phyloP scores from a whole-genome alignment of 2,113 vertebrate genomes.

The Nyctibius bracteatus region DNA sequence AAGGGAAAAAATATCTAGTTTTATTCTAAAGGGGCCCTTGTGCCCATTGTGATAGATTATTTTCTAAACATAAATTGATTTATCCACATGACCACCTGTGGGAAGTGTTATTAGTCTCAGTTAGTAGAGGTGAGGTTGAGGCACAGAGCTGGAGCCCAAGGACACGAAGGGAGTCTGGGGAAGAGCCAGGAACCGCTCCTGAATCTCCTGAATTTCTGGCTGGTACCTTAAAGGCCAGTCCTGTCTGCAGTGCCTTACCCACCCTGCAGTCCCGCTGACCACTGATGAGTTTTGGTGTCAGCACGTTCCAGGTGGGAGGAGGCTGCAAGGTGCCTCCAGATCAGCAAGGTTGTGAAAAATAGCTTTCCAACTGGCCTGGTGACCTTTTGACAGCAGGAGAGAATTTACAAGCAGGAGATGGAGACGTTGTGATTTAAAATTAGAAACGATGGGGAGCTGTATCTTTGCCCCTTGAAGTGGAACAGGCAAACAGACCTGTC shows the following conservation, averaged over 20 bases:
- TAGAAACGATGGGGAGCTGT: neutral
- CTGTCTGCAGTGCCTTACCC: neutral
- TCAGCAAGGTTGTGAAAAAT: neutral
- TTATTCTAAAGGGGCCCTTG: neutral
- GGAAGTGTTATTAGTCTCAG: neutral
- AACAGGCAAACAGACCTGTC: neutral
- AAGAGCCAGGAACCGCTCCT: neutral
- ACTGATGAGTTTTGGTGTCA: neutral
- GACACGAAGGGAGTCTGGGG: neutral
- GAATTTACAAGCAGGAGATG: neutral
- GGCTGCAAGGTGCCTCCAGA: neutral
- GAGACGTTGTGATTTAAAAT: neutral
- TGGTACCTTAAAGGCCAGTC: neutral
- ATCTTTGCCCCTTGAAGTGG: neutral
- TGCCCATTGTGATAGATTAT: neutral
- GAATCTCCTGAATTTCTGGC: neutral
- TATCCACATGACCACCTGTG: accelerated
- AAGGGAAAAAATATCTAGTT: neutral
- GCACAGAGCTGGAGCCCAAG: neutral
- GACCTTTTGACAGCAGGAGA: neutral
- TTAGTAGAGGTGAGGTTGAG: neutral
- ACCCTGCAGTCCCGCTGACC: neutral
- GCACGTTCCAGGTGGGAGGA: neutral
- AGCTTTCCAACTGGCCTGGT: neutral
- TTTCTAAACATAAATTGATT: neutral